Evolutionary conservation across 2,113 vertebrate genomes (phyloP), one percentile per base, ranked within the genome.

Genomic region (Papio anubis): DNA sequence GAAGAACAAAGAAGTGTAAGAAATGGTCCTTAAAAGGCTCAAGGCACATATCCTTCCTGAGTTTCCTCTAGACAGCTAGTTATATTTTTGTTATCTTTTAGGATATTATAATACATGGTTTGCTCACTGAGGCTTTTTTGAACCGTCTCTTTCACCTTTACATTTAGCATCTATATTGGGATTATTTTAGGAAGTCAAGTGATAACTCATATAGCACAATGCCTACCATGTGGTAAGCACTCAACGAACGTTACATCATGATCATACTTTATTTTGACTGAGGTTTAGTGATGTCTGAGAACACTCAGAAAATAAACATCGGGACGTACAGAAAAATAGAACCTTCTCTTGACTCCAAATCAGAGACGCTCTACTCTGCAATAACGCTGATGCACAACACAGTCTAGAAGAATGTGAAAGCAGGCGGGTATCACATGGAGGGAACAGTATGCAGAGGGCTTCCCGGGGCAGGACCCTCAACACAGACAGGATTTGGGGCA

Each of bases 141-240:
- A 95, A 87, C 38, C 18, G 75, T 93, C 84, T 89, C 92, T 87
- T 88, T 88, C 14, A 5, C n/a, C 83, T 92, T 93, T 83, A 84
- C 35, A 87, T 43, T 91, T 90, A 87, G 21, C 43, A 43, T 61
- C 66, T 61, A 57, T 72, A 91, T 13, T 73, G 16, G 50, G 17
- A 90, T 93, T 88, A 93, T 78, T 73, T 93, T 1, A 93, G 43
- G 52, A 80, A 59, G 52, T 88, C 61, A 81, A 94, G 61, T 17
- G 30, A 95, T 68, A 86, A 82, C 30, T 35, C 40, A 43, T 16
- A 59, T 14, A 93, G 50, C 25, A 87, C 6, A 93, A 66, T 87
- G 35, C 52, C 75, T 75, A n/a, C 32, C 79, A 57, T n/a, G 0
- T 83, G 45, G 50, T 61, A 91, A 83, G 30, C 76, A 97, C 45